Percentiles rank a stretch among this genome's conserved stretches.
These are phyloP conservation scores for Cyrtorhinus lividipennis DNA, from an alignment of 1,140 invertebrate species.

Conservation along the genomic window DNA sequence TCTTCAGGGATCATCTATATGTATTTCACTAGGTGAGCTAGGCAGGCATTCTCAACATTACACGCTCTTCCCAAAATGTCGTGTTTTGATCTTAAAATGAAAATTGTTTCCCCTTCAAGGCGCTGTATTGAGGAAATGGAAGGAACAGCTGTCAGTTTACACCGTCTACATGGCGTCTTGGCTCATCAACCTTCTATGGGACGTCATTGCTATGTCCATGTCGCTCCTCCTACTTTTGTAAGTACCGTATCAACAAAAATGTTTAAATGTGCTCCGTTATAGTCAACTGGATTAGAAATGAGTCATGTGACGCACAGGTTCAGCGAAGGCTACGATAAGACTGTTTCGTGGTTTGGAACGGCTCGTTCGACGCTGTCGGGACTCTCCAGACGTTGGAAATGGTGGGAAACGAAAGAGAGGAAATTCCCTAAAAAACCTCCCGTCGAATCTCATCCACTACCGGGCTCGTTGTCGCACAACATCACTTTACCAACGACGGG, in stretches of 20 bases:
- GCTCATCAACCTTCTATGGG: conserved; percentile 60
- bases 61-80: no score
- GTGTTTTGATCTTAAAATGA: no score
- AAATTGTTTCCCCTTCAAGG: conserved; percentile 16
- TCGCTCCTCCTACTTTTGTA: conserved; percentile 60
- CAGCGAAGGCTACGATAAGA: neutral
- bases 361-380: neutral
- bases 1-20: no score
- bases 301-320: no score
- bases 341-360: neutral
- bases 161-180: conserved; percentile 33
- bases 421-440: conserved; percentile 12
- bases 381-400: neutral
- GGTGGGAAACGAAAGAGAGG: conserved; percentile 3
- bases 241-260: no score
- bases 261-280: no score
- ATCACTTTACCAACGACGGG: conserved; percentile 74
- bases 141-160: conserved; percentile 24
- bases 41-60: no score
- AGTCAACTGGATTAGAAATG: no score
- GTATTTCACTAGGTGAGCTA: no score
- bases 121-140: conserved; percentile 24
- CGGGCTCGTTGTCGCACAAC: conserved; percentile 53
- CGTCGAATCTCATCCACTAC: conserved; percentile 21
- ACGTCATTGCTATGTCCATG: conserved; percentile 57